Evolutionary conservation across 2,113 vertebrate genomes (phyloP), one percentile per base, ranked within the genome.

Genomic region (Neoarius graeffei): DNA sequence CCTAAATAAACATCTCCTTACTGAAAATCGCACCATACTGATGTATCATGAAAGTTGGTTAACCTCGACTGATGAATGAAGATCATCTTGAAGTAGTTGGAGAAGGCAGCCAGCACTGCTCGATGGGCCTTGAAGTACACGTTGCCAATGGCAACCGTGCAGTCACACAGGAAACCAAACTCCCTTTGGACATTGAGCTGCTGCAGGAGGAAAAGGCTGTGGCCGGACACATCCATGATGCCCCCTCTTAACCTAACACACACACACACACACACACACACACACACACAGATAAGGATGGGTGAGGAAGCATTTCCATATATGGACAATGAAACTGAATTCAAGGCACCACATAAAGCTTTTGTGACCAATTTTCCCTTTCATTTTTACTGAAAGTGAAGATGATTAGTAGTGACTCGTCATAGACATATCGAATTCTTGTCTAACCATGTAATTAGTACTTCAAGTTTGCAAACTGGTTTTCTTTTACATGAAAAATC

Each of bases 41-140:
- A 66, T 25, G 42, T 6, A 20, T 30, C 27, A 60, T 35, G 9
- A 62, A 48, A 69, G 19, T 62, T 13, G 50, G 10, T 89, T 93
- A 92, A 99, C 98, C 98, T 99, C 73, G 97, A 97, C 94, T 99
- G 98, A 88, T 99, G 98, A 93, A 99, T 99, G 95, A 99, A 99
- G 95, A 99, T 99, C 98, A 99, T 99, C 95, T 99, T 99, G 95
- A 99, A 99, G 95, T 99, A 99, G 96, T 98, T 99, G 90, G 98
- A 99, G 94, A 99, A 99, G 84, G 98, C 96, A 81, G 98, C 98
- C 48, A 99, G 96, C 76, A 99, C 98, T 0, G 98, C 98, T 80
- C 98, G 95, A 93, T 99, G 98, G 83, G 98, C 98, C 93, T 99
- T 99, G 93, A 99, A 99, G 94, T 99, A 99, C 84, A 99, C 98